These are phyloP conservation scores for Megalops cyprinoides DNA, from an alignment of 2,797 vertebrate species.

Conservation along the genomic window DNA sequence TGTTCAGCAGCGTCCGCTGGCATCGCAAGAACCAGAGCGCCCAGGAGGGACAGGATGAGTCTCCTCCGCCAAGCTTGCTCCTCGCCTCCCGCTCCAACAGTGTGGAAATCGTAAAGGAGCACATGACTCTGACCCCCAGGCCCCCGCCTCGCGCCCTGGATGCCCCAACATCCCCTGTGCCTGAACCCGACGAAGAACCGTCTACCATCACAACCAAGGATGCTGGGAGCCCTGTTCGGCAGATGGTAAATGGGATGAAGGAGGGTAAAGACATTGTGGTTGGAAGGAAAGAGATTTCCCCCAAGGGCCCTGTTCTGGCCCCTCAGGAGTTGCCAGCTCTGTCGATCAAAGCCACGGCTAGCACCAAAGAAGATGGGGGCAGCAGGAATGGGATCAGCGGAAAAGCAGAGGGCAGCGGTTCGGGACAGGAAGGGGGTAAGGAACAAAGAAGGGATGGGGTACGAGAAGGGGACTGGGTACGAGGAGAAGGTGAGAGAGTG, in stretches of 20 bases:
- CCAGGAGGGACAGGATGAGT: conserved; percentile 75
- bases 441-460: conserved; percentile 53
- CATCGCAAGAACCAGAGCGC: conserved; percentile 75
- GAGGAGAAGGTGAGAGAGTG: conserved; percentile 18
- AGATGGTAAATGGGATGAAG: not conserved
- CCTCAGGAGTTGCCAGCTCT: conserved; percentile 90
- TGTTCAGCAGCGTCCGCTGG: conserved; percentile 88
- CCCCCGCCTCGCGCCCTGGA: conserved; percentile 62
- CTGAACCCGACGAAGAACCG: conserved; percentile 46
- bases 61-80: conserved; percentile 74
- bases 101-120: conserved; percentile 81
- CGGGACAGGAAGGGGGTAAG: conserved; percentile 57
- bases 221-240: conserved; percentile 2
- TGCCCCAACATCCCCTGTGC: conserved; percentile 40
- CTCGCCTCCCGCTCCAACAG: conserved; percentile 77
- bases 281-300: conserved; percentile 69
- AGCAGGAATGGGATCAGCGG: conserved; percentile 79
- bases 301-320: conserved; percentile 88
- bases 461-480: conserved; percentile 30
- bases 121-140: conserved; percentile 73
- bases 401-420: conserved; percentile 61
- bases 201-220: conserved; percentile 19
- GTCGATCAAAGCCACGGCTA: conserved; percentile 96
- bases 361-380: conserved; percentile 93
- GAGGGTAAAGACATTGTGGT: conserved; percentile 27